Conservation (phyloP, 2,113 vertebrate genomes). For the Okapia johnstoni region DNA sequence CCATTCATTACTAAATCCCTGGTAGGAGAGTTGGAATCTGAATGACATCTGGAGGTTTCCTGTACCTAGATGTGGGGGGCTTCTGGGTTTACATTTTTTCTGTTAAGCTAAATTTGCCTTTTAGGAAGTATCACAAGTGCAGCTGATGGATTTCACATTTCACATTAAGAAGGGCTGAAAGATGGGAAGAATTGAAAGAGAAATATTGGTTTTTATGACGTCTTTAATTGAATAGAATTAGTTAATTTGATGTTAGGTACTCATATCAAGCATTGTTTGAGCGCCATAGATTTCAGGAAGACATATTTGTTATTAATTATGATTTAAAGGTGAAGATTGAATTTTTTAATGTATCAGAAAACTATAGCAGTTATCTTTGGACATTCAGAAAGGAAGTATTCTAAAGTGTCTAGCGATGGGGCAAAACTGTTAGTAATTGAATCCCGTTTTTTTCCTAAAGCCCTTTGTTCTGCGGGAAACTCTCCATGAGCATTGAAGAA, state of each 20-base stretch:
- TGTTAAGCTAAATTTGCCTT: neutral
- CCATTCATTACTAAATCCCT: conserved; percentile 37
- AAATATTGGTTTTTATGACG: neutral
- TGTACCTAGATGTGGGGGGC: neutral
- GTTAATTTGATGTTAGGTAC: neutral
- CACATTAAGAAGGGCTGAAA: neutral
- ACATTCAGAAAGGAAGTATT: neutral
- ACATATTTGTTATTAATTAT: neutral
- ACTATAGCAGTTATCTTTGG: neutral
- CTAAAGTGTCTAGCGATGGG: neutral
- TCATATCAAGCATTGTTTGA: neutral
- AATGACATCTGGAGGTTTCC: conserved; percentile 58
- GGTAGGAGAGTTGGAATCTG: neutral
- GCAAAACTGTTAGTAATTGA: neutral
- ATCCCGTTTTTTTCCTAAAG: neutral
- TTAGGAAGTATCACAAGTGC: neutral
- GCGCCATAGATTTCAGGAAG: neutral
- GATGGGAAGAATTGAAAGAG: neutral
- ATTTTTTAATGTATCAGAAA: neutral
- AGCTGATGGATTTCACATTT: conserved; percentile 29
- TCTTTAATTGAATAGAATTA: neutral
- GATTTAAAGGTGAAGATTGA: neutral
- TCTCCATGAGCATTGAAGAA: neutral
- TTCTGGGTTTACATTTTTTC: neutral
- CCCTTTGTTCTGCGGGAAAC: neutral